phyloP scores from a whole-genome alignment of 2,113 vertebrate genomes.

The Hyla sarda region DNA sequence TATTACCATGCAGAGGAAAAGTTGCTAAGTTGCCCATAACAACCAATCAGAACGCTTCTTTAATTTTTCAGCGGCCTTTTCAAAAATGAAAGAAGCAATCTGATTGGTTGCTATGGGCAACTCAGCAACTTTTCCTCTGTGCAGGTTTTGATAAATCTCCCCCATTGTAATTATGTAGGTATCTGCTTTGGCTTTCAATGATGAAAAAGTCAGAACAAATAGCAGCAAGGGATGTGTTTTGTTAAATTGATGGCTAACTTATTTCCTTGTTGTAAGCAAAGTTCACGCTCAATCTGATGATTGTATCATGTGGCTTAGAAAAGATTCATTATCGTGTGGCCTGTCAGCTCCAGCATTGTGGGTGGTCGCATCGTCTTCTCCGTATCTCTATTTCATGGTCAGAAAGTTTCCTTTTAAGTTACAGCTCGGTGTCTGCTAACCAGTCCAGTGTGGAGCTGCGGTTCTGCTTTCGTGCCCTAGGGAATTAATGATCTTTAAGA shows the following conservation, averaged over 20 bases:
- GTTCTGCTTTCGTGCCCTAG: neutral
- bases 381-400: conserved; percentile 21
- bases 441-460: neutral
- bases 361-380: neutral
- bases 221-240: too few species aligned
- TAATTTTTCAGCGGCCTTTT: too few species aligned
- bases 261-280: neutral
- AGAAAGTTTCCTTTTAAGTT: neutral
- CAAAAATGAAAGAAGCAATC: too few species aligned
- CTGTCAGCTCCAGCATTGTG: neutral
- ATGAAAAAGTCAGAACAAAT: neutral
- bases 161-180: too few species aligned
- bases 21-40: too few species aligned
- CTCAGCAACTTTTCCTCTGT: too few species aligned
- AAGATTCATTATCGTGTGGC: neutral
- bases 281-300: neutral
- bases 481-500: conserved; percentile 6
- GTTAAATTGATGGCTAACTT: neutral
- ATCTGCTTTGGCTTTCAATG: too few species aligned
- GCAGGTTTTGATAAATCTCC: too few species aligned
- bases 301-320: neutral
- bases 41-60: too few species aligned
- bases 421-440: neutral
- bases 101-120: too few species aligned
- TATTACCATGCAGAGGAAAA: too few species aligned